Percentiles rank a stretch among this genome's conserved stretches.
phyloP scores from a whole-genome alignment of 1,140 invertebrate genomes.

The Macrosteles quadrilineatus region DNA sequence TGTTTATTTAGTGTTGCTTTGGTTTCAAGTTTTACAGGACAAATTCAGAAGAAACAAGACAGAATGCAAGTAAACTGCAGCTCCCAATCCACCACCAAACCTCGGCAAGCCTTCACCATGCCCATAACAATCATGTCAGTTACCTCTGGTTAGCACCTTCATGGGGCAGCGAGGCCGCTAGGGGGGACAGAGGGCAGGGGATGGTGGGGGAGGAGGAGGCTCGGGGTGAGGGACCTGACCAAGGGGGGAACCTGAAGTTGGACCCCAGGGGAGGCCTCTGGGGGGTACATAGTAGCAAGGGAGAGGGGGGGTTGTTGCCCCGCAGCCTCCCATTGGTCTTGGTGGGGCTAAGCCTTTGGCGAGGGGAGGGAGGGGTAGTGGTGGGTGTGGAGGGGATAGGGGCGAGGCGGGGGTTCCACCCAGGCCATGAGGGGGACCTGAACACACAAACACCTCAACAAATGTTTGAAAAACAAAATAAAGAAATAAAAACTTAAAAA shows the following conservation, averaged over 20 bases:
- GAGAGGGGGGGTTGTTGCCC: constrained; percentile 39
- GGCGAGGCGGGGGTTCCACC: constrained; percentile 54
- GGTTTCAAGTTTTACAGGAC: too few species aligned
- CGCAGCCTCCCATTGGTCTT: constrained; percentile 22
- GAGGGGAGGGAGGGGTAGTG: constrained; percentile 33
- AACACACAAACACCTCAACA: constrained; percentile 35
- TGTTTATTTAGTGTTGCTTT: too few species aligned
- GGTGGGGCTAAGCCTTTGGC: constrained; percentile 45
- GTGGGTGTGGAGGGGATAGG: constrained; percentile 36
- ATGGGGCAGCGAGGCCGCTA: constrained; percentile 19
- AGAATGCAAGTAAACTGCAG: too few species aligned
- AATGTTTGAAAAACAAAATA: too few species aligned
- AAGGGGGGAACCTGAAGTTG: constrained; percentile 47
- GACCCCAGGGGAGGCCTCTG: constrained; percentile 37
- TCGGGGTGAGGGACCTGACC: constrained; percentile 47
- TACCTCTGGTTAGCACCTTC: constrained; percentile 39
- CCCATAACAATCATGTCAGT: too few species aligned
- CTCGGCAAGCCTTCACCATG: too few species aligned
- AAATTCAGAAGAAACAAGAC: too few species aligned
- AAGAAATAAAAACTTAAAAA: too few species aligned
- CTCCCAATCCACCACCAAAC: too few species aligned
- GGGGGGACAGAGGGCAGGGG: constrained; percentile 46
- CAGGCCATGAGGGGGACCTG: constrained; percentile 60
- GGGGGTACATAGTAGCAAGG: constrained; percentile 36
- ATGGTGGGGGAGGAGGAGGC: constrained; percentile 58